Evolutionary conservation across 2,797 vertebrate species (phyloP), one percentile per base, ranked within the genome.

Genomic region (Lophotriccus pileatus): DNA sequence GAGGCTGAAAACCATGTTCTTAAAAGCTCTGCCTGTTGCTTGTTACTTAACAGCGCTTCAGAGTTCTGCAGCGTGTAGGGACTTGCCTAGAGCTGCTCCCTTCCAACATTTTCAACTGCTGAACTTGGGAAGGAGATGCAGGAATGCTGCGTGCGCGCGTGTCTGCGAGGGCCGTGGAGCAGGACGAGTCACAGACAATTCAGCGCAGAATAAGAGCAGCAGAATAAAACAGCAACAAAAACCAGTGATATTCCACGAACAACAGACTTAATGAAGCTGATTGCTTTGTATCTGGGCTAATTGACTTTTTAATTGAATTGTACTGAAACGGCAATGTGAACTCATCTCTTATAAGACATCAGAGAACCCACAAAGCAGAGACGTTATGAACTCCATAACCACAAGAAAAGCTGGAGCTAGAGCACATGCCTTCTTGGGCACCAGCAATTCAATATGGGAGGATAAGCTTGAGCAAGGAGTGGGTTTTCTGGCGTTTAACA

Each of bases 221-320:
- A 95, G 50, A 78, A 79, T 8, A 63, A 82, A 87, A 63, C 83
- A 93, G 70, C 85, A 92, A 32, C 85, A 93, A 89, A 95, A 95
- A 2, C 3, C 52, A 84, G 85, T 14, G 87, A 36, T 91, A 30
- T 13, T 74, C 79, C 80, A 49, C 14, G 6, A 93, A 49, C 73
- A 82, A 81, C 74, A 94, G 90, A 28, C 68, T 95, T 96, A 96
- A 96, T 95, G 94, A 96, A 95, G 75, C 34, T 4, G 2, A 95
- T 96, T 34, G 7, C 88, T 96, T 96, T 96, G 93, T 95, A 76
- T 96, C 94, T 96, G 92, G 92, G 93, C 93, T 96, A 96, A 96
- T 96, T 96, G 96, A 93, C 93, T 96, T 96, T 90, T 96, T 96
- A 96, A 96, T 96, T 96, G 93, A 96, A 96, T 90, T 84, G 93